These are phyloP conservation scores for Dromiciops gliroides DNA, from an alignment of 2,113 vertebrate species.

Conservation along the genomic window DNA sequence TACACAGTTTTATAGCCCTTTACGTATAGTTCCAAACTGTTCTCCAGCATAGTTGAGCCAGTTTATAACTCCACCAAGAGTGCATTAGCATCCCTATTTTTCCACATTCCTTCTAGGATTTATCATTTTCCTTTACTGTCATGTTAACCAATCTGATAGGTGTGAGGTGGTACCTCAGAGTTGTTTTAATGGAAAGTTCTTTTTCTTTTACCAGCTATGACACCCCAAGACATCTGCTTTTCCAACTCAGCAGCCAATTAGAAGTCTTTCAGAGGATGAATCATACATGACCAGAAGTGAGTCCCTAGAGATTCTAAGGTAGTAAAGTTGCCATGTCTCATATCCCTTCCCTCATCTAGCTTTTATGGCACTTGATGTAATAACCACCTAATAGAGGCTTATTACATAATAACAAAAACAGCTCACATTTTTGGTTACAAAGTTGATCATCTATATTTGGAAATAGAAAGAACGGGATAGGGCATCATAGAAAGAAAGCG, in stretches of 20 bases:
- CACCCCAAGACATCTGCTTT: not conserved
- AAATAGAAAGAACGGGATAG: conserved; percentile 43
- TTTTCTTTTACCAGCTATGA: not conserved
- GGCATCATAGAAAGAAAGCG: conserved; percentile 2
- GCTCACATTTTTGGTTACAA: not conserved
- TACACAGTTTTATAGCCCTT: not conserved
- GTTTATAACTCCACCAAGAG: not conserved
- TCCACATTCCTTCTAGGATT: not conserved
- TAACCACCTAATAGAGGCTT: not conserved
- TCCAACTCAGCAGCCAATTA: not conserved
- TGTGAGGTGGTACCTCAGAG: not conserved
- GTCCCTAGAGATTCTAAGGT: not conserved
- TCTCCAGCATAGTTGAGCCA: not conserved
- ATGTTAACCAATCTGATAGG: not conserved
- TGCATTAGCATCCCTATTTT: not conserved
- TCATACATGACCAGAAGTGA: not conserved
- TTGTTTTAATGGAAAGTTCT: not conserved
- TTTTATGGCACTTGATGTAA: not conserved
- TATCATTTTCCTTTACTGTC: not conserved
- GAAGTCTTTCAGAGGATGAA: not conserved
- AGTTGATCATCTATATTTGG: conserved; percentile 8
- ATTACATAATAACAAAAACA: not conserved
- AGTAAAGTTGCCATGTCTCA: not conserved
- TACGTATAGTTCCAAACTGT: not conserved
- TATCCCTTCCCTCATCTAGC: not conserved